Evolutionary conservation across 2,113 vertebrate genomes (phyloP), one percentile per base, ranked within the genome.

Genomic region (Scytalopus superciliaris): DNA sequence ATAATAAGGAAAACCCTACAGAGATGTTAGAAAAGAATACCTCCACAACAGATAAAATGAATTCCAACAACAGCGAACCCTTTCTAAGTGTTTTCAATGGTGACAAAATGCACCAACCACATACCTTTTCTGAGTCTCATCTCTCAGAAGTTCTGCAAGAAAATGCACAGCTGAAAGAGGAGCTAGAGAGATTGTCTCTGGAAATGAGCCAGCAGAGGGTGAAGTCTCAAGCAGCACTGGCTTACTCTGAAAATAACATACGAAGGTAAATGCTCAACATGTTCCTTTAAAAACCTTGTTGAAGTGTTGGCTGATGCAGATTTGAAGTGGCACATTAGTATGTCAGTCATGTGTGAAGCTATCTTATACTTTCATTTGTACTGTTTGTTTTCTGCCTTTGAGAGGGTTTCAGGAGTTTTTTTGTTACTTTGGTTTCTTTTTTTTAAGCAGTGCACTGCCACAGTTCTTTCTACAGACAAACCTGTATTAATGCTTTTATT

Each of bases 131-230:
- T 72, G 99, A 98, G 55, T 97, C 96, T 80, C 97, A 97, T 60
- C 93, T 99, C 93, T 98, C 94, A 0, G 98, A 99, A 93, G 98
- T 99, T 62, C 96, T 98, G 74, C 98, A 98, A 93, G 99, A 99
- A 98, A 99, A 99, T 64, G 96, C 96, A 49, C 97, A 92, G 78
- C 94, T 99, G 87, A 98, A 95, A 93, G 95, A 85, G 80, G 97
- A 97, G n/a, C 76, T 99, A 45, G 97, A 98, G 91, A 97, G 75
- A 59, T 62, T 99, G 60, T 96, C 97, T 78, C 75, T 97, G 44
- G 98, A 99, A 75, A 96, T 92, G 30, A 96, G 98, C 90, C 97
- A 98, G 83, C 98, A 99, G 92, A 96, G 93, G 82, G 91, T 97
- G 50, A 97, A 96, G 19, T 97, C 98, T 52, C 97, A 98, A 88